Evolutionary conservation across 2,113 vertebrate genomes (phyloP).

Genomic region (Hippocampus zosterae): DNA sequence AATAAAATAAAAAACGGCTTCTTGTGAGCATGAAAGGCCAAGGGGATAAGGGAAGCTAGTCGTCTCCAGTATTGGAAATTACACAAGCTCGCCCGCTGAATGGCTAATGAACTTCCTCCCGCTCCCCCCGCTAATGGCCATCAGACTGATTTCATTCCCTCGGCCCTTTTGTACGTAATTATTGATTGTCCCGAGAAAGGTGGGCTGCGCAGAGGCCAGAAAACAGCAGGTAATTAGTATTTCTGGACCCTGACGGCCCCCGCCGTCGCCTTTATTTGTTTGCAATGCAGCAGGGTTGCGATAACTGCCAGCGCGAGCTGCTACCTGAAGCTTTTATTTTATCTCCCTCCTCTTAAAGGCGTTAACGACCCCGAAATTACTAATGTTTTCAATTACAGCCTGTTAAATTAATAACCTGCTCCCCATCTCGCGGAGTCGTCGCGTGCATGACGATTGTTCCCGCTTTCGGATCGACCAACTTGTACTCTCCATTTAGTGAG

Average conservation of each 20-base stretch:
- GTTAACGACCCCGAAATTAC: slow-evolving; percentile 25
- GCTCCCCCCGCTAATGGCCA: slow-evolving; percentile 68
- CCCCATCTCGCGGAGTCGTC: slow-evolving; percentile 5
- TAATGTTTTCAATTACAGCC: slow-evolving; percentile 45
- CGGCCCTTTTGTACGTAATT: slow-evolving; percentile 68
- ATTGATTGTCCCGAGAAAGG: slow-evolving; percentile 73
- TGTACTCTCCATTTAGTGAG: slow-evolving; percentile 36
- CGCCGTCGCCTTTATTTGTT: slow-evolving; percentile 62
- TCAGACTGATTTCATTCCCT: slow-evolving; percentile 66
- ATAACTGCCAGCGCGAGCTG: slow-evolving; percentile 44
- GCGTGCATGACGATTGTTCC: slow-evolving; percentile 16
- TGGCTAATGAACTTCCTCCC: slow-evolving; percentile 70
- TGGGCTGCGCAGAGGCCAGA: slow-evolving; percentile 58
- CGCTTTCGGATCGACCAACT: slow-evolving; percentile 16
- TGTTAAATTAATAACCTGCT: slow-evolving; percentile 26
- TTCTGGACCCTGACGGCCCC: slow-evolving; percentile 65
- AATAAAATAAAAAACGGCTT: too few relatives aligned
- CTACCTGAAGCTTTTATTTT: slow-evolving; percentile 40
- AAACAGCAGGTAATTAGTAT: slow-evolving; percentile 78
- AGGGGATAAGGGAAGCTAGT: slow-evolving; percentile 54
- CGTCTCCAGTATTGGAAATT: slow-evolving; percentile 69
- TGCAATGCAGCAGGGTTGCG: slow-evolving; percentile 33
- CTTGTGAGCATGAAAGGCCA: slow-evolving; percentile 55
- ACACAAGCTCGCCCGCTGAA: slow-evolving; percentile 55
- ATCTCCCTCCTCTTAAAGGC: slow-evolving; percentile 30